These are phyloP conservation scores for Pachyramphus minor DNA, from an alignment of 2,113 vertebrate genomes.

Conservation along the genomic window DNA sequence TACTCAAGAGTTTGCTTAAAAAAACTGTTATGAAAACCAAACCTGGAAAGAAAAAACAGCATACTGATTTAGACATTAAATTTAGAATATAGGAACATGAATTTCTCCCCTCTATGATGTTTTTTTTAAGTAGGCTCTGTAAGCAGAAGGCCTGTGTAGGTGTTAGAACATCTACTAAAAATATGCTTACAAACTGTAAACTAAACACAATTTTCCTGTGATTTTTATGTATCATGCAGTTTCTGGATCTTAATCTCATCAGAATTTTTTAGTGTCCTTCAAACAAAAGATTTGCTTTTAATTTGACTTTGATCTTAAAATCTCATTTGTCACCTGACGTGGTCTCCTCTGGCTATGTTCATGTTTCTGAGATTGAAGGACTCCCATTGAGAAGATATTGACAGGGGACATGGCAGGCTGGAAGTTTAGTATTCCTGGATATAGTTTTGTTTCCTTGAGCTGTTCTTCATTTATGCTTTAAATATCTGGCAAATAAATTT, in stretches of 20 bases:
- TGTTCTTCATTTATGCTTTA: neutral
- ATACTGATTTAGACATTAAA: neutral
- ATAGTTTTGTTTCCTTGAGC: neutral
- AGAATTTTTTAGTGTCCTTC: neutral
- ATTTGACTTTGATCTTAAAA: neutral
- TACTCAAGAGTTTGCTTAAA: neutral
- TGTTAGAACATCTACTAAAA: neutral
- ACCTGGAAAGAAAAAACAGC: neutral
- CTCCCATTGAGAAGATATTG: neutral
- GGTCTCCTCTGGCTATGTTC: neutral
- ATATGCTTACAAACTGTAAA: neutral
- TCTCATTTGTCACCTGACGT: neutral
- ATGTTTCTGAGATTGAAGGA: neutral
- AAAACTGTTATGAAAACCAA: neutral
- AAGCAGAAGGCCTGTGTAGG: neutral
- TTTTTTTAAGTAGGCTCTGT: neutral
- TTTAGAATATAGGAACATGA: neutral
- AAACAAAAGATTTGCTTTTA: too few relatives aligned
- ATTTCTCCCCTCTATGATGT: neutral
- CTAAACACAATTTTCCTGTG: neutral
- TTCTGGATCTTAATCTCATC: neutral
- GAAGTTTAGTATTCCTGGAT: neutral
- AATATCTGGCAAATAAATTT: neutral
- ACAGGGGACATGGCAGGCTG: neutral
- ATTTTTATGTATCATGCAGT: neutral